Base-by-base conservation (phyloP, 2,797 vertebrate species). In the Echeneis naucrates region DNA sequence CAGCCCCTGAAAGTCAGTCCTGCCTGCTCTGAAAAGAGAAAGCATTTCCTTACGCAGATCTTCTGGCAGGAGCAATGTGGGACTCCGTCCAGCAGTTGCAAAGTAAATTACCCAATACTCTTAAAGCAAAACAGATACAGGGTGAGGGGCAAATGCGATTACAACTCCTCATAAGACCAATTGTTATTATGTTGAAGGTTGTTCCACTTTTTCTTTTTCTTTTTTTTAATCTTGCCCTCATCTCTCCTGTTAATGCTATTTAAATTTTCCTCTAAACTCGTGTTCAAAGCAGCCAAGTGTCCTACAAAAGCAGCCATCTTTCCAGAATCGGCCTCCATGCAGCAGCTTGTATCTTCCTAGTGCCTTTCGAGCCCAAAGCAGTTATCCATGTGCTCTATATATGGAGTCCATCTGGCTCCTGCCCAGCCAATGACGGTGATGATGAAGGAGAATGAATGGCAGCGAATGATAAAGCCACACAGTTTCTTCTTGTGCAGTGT, bases 61-160 rank as follows among this genome's bases (percentile, higher is more conserved):
- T 51, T 69, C 26, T 91, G 90, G 83, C 83, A 56, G 48, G 59
- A 68, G 50, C 67, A 68, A 40, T 23, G 27, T 42, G 79, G 82
- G 84, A 83, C 57, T 21, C 62, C 48, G 3, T 82, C 90, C 90
- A 93, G 64, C 64, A 51, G 68, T 86, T 90, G 81, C 77, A 59
- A 60, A 86, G 78, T n/a, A 47, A 76, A 78, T 93, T 93, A 84
- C 90, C 80, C 84, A 91, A 92, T 81, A 61, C 85, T 87, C 68
- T 74, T 89, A 90, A 90, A 91, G 88, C 75, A 80, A 91, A 93
- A 85, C 89, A 89, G 89, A 91, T 72, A 83, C 76, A 76, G 77
- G 21, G 64, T 50, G 67, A 86, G 71, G 66, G 77, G 72, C 64
- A 84, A 89, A 89, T 81, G 68, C 23, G 26, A 86, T 83, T 86